phyloP scores from a whole-genome alignment of 2,888 invertebrate species.

The Heterodera filipjevi region DNA sequence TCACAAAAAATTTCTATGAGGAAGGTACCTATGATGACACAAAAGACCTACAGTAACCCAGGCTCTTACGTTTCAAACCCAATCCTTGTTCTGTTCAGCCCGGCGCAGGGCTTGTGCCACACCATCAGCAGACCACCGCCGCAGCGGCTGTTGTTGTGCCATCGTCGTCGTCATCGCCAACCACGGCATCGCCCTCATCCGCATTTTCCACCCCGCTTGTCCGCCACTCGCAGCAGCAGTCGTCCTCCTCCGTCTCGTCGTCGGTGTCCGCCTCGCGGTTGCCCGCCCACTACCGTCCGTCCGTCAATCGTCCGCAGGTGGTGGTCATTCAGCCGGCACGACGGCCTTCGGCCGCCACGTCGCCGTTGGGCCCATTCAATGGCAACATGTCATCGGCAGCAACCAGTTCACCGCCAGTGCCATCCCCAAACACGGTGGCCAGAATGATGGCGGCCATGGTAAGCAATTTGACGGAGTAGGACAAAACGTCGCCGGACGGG shows the following conservation, averaged over 20 bases:
- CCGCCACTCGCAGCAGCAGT: slow-evolving; percentile 20
- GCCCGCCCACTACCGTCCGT: slow-evolving; percentile 53
- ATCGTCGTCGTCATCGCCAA: not conserved
- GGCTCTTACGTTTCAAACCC: too few relatives aligned
- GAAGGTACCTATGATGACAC: too few relatives aligned
- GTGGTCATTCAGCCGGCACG: slow-evolving; percentile 51
- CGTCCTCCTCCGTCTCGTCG: slow-evolving; percentile 8
- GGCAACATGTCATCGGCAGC: too few relatives aligned
- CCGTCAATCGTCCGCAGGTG: slow-evolving; percentile 49
- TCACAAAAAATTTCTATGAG: too few relatives aligned
- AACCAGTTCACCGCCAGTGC: not conserved
- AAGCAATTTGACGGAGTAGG: too few relatives aligned
- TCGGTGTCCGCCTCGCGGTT: slow-evolving; percentile 33
- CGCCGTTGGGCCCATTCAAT: not conserved
- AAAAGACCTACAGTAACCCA: too few relatives aligned
- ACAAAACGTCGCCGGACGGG: too few relatives aligned
- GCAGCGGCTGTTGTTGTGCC: not conserved
- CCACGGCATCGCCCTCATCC: not conserved
- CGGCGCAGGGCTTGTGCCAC: too few relatives aligned
- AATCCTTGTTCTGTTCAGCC: too few relatives aligned
- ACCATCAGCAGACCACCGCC: not conserved
- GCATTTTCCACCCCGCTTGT: not conserved
- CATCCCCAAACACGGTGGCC: too few relatives aligned
- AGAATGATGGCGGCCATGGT: too few relatives aligned
- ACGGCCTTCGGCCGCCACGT: slow-evolving; percentile 19